phyloP scores from a whole-genome alignment of 92 coral and sea anemone genomes.

The Actinostola sp. region DNA sequence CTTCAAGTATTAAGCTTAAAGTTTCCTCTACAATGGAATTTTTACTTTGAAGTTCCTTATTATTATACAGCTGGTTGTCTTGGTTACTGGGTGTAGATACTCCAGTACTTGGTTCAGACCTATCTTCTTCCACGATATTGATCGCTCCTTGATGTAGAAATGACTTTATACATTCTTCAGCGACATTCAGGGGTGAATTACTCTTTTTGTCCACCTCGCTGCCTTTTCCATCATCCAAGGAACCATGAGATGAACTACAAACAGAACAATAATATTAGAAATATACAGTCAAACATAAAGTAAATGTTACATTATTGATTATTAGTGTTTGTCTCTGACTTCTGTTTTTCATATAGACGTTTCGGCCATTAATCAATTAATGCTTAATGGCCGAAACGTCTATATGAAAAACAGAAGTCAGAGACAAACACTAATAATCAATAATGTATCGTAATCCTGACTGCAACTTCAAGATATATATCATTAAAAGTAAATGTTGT shows the following conservation, averaged over 20 bases:
- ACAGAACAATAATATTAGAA: not conserved
- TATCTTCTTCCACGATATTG: not conserved
- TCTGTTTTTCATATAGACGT: too few species aligned
- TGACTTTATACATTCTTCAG: conserved; percentile 25
- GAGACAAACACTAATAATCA: too few species aligned
- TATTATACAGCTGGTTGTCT: not conserved
- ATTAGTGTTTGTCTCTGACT: too few species aligned
- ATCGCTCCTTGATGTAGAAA: conserved; percentile 19
- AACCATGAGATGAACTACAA: conserved; percentile 16
- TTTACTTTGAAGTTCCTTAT: not conserved
- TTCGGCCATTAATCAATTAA: too few species aligned
- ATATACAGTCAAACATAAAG: not conserved
- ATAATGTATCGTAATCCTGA: too few species aligned
- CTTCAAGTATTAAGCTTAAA: conserved; percentile 1
- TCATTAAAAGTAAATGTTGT: too few species aligned
- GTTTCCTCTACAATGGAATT: not conserved
- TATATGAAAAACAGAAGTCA: too few species aligned
- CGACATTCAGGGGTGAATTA: conserved; percentile 16
- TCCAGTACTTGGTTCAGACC: not conserved
- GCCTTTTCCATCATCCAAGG: conserved; percentile 15
- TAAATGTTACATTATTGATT: not conserved
- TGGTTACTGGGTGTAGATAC: too few species aligned
- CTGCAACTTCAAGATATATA: too few species aligned
- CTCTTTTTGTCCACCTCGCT: conserved; percentile 15
- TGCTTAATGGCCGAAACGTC: too few species aligned